Evolutionary conservation across 1,140 invertebrate species (phyloP).

Genomic region (Calycopis cecrops): DNA sequence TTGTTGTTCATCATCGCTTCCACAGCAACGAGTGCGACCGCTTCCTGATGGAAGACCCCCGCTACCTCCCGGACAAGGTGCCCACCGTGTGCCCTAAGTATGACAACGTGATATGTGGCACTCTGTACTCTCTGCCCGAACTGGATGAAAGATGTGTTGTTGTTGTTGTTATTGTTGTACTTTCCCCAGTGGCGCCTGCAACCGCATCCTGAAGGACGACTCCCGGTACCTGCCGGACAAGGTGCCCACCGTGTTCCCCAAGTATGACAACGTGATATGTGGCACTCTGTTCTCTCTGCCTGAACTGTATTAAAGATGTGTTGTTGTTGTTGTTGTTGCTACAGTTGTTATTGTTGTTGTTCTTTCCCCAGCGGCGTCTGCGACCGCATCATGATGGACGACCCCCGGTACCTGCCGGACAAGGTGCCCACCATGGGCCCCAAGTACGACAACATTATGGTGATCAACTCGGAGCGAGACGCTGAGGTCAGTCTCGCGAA

Average conservation of each 20-base stretch:
- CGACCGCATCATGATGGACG: slow-evolving; percentile 47
- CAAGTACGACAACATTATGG: slow-evolving; percentile 75
- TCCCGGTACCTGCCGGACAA: slow-evolving; percentile 43
- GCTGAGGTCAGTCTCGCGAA: slow-evolving; percentile 66
- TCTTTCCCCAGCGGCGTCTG: slow-evolving; percentile 22
- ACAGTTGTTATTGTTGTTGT: no score
- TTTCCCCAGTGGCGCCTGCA: no score
- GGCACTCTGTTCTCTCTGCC: no score
- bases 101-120: slow-evolving; percentile 77
- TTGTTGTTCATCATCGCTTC: no score
- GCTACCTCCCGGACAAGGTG: slow-evolving; percentile 44
- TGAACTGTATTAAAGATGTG: no score
- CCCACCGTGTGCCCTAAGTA: slow-evolving; percentile 51
- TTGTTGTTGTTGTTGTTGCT: no score
- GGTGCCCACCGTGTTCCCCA: slow-evolving; percentile 34
- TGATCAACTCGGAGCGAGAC: slow-evolving; percentile 76
- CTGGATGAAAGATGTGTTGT: no score
- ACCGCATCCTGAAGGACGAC: slow-evolving; percentile 50
- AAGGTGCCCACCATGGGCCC: slow-evolving; percentile 35
- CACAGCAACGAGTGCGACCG: slow-evolving; percentile 47
- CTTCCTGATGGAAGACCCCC: slow-evolving; percentile 49
- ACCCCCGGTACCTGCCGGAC: slow-evolving; percentile 47
- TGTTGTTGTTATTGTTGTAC: no score
- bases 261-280: slow-evolving; percentile 77
- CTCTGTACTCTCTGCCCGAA: no score